phyloP scores from a whole-genome alignment of 2,888 invertebrate genomes.

The Galerucella calmariensis region DNA sequence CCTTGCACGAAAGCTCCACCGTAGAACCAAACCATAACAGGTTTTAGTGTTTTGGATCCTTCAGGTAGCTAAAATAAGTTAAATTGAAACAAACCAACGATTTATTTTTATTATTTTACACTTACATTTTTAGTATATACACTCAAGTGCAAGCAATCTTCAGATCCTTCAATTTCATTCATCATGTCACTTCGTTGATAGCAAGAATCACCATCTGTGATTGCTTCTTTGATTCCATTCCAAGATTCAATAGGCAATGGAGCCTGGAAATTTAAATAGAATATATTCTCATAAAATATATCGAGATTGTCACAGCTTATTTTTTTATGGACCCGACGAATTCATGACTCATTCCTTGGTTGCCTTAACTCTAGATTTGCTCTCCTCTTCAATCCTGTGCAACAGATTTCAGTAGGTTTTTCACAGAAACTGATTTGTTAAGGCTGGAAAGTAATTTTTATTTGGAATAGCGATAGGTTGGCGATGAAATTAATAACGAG shows the following conservation, averaged over 20 bases:
- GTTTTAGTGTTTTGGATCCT: constrained; percentile 46
- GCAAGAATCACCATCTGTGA: constrained; percentile 44
- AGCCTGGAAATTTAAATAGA: constrained; percentile 40
- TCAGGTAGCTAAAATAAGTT: constrained; percentile 37
- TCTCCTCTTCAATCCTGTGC: no score
- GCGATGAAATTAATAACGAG: no score
- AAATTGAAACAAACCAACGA: background rate
- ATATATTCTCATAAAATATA: no score
- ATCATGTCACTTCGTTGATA: constrained; percentile 39
- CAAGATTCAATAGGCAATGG: constrained; percentile 51
- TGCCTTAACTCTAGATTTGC: no score
- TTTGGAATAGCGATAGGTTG: no score
- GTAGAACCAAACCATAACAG: constrained; percentile 64
- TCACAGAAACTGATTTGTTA: no score
- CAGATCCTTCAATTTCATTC: constrained; percentile 35
- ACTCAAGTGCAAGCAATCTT: constrained; percentile 46
- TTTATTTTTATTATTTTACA: background rate
- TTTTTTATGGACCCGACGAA: no score
- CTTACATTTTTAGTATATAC: constrained; percentile 42
- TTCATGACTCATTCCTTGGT: no score
- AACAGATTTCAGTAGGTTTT: no score
- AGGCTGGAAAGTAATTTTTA: no score
- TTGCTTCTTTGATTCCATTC: constrained; percentile 51
- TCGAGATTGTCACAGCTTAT: background rate
- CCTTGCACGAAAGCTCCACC: constrained; percentile 61